A percentile compares a stretch with the other conserved stretches of the same genome.
Conservation (phyloP, 2,797 vertebrate genomes). For the Natrix natrix region DNA sequence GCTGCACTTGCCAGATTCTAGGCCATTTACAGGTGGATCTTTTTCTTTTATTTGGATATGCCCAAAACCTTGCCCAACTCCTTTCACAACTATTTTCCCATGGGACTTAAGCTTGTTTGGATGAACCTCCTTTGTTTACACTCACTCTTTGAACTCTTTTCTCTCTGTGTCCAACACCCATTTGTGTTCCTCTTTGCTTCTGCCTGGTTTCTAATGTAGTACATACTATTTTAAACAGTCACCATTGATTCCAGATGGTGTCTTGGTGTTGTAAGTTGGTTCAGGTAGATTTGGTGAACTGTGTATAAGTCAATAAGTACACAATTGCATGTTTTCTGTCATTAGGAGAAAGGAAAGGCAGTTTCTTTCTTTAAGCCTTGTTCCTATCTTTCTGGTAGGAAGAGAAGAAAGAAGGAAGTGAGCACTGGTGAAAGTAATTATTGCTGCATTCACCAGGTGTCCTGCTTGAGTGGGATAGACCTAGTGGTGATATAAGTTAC, state of each 20-base stretch:
- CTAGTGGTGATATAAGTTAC: neutral
- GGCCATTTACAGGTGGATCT: neutral
- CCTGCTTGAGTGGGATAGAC: neutral
- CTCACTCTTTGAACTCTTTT: neutral
- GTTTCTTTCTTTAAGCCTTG: neutral
- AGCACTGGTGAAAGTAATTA: neutral
- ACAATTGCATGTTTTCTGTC: neutral
- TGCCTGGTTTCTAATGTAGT: neutral
- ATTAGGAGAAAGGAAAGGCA: neutral
- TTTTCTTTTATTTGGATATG: neutral
- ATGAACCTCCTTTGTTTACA: neutral
- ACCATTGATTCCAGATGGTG: neutral
- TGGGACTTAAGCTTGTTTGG: neutral
- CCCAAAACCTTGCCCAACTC: neutral
- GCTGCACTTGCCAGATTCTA: neutral
- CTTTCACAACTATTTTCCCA: neutral
- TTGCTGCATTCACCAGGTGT: neutral
- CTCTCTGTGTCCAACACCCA: neutral
- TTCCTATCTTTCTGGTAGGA: neutral
- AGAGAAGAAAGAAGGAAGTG: neutral
- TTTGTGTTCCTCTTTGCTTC: neutral
- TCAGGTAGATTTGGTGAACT: neutral
- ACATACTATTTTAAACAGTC: neutral
- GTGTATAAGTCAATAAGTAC: neutral
- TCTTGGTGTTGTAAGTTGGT: neutral